Percentiles rank a stretch among this genome's conserved stretches.
These are phyloP conservation scores for Shinisaurus crocodilurus DNA, from an alignment of 2,113 vertebrate genomes.

Conservation along the genomic window DNA sequence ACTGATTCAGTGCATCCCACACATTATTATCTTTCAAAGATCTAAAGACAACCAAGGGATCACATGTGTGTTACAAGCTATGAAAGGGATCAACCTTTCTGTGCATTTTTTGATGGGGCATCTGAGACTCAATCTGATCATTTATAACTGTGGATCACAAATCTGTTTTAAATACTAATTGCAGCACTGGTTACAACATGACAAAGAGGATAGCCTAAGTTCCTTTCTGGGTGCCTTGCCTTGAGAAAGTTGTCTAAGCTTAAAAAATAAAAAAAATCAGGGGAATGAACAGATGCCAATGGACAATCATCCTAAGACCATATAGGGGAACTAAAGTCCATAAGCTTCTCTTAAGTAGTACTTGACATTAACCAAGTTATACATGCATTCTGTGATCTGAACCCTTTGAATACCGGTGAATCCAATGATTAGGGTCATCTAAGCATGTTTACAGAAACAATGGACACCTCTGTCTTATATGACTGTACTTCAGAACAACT, in stretches of 20 bases:
- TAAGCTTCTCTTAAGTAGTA: background rate
- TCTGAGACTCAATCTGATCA: background rate
- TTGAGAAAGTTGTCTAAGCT: background rate
- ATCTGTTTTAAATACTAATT: conserved; percentile 3
- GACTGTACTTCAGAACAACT: background rate
- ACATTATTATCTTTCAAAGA: background rate
- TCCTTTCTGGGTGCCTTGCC: background rate
- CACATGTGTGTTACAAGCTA: background rate
- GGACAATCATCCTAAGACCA: background rate
- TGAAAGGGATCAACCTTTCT: background rate
- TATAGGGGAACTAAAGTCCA: background rate
- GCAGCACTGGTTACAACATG: background rate
- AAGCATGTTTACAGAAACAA: background rate
- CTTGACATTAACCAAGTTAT: background rate
- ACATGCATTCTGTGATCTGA: background rate
- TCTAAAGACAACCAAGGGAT: background rate
- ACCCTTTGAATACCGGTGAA: background rate
- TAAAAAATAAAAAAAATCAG: background rate
- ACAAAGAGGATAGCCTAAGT: background rate
- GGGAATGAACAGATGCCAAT: background rate
- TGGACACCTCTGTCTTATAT: background rate
- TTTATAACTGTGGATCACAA: background rate
- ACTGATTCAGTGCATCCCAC: background rate
- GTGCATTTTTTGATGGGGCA: background rate
- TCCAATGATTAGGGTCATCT: background rate